Conservation (phyloP, 1,140 invertebrate species). For the Oncopeltus fasciatus region DNA sequence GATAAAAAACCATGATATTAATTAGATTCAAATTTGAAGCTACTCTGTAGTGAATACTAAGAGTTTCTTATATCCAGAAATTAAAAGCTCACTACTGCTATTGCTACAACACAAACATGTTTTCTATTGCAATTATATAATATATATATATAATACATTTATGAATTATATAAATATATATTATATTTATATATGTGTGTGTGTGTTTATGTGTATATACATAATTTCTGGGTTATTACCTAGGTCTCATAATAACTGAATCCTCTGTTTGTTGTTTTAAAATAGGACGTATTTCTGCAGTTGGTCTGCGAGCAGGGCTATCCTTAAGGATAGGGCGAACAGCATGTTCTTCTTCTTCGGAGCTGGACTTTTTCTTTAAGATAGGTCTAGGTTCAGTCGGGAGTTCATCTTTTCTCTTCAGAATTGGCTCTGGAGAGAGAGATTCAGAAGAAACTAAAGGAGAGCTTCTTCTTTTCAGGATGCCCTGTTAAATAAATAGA, state of each 20-base stretch:
- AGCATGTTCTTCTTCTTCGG: slow-evolving; percentile 55
- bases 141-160: too few relatives aligned
- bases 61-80: too few relatives aligned
- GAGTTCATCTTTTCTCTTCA: slow-evolving; percentile 52
- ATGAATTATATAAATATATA: too few relatives aligned
- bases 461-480: background rate
- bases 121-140: too few relatives aligned
- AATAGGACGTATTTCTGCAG: slow-evolving; percentile 14
- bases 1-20: too few relatives aligned
- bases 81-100: too few relatives aligned
- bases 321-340: slow-evolving; percentile 67
- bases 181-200: too few relatives aligned
- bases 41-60: too few relatives aligned
- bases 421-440: slow-evolving; percentile 40
- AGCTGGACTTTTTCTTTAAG: slow-evolving; percentile 67
- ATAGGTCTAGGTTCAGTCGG: slow-evolving; percentile 57
- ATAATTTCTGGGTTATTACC: too few relatives aligned
- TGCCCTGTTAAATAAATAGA: background rate
- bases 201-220: too few relatives aligned
- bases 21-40: too few relatives aligned
- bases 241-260: slow-evolving; percentile 10
- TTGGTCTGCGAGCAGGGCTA: background rate
- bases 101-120: too few relatives aligned
- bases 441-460: background rate
- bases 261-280: slow-evolving; percentile 16